Evolutionary conservation across 1,140 invertebrate species (phyloP).

Genomic region (Vanessa atalanta): DNA sequence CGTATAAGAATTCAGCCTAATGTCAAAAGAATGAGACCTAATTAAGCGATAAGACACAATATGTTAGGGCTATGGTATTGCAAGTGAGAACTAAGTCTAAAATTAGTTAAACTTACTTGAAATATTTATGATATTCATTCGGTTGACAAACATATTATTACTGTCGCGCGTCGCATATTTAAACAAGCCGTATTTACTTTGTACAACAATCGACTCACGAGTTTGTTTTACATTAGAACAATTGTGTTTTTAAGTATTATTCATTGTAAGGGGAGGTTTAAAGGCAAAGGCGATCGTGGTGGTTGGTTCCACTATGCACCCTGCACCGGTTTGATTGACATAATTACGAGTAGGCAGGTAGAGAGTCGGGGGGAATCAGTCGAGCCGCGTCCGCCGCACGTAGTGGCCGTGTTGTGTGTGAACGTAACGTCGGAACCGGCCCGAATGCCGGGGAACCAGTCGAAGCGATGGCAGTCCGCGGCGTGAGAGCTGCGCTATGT

Average conservation of each 20-base stretch:
- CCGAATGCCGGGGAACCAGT: slow-evolving; percentile 64
- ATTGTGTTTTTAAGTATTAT: slow-evolving; percentile 39
- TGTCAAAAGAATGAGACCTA: background rate
- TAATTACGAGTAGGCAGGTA: slow-evolving; percentile 58
- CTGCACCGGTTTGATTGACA: slow-evolving; percentile 66
- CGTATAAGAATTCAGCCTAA: slow-evolving; percentile 11
- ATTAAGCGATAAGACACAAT: background rate
- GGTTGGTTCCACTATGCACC: slow-evolving; percentile 43
- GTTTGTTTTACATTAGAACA: slow-evolving; percentile 35
- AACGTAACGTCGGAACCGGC: slow-evolving; percentile 44
- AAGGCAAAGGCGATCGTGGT: slow-evolving; percentile 30
- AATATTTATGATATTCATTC: background rate
- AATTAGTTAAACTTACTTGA: no score
- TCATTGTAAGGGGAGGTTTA: slow-evolving; percentile 48
- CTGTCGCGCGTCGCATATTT: slow-evolving; percentile 18
- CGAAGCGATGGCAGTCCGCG: slow-evolving; percentile 67
- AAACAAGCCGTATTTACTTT: slow-evolving; percentile 9
- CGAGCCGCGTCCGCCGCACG: slow-evolving; percentile 57
- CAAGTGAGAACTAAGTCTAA: no score
- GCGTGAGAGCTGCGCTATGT: slow-evolving; percentile 72
- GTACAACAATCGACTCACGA: slow-evolving; percentile 19
- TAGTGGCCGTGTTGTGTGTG: slow-evolving; percentile 49
- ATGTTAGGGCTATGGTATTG: no score
- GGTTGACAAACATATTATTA: slow-evolving; percentile 39
- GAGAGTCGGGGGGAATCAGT: slow-evolving; percentile 52